Base-by-base conservation (phyloP, 2,888 invertebrate genomes). In the Leucoptera coffeella region DNA sequence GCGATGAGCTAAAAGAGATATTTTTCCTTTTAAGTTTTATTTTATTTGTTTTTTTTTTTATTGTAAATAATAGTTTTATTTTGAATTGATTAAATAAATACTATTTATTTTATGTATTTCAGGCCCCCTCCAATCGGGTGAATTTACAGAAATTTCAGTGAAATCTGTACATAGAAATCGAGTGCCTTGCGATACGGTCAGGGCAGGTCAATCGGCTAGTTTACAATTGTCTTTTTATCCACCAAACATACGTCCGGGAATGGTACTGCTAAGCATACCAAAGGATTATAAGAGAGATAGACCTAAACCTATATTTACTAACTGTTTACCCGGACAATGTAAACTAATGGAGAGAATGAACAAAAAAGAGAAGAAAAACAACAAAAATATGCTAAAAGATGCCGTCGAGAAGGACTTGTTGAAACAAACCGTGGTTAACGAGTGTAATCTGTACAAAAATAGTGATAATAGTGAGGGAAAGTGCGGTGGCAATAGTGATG, bases 121-220 rank as follows among this genome's bases (percentile, higher is more conserved):
- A 77, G 82, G 85, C 3, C 91, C 90, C 0, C 51, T 87, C 33
- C 80, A 82, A 17, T 77, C 83, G 40, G 91, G 91, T 0, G 75
- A 78, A 23, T 96, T 94, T 57, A 74, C 77, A 26, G 73, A 79
- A 6, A 88, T 88, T 1, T 71, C 67, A 9, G 83, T 97, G 4
- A 82, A 84, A 36, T 89, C 90, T 3, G 80, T 97, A 28, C 92
- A 95, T 58, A 75, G 96, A 4, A 94, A 96, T 57, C 82, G 94
- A 37, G 87, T 93, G 4, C 90, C 93, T 0, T 91, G 93, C 47
- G 77, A 89, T 22, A 65, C 81, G 28, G 95, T 94, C 3, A 76
- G 86, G 32, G 92, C 92, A 1, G 91, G 92, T 0, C 93, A 95
- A 53, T 87, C 90, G 38, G 93, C 94, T 0, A 87, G 91, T 3